Percentiles rank a stretch among this genome's conserved stretches.
phyloP scores from a whole-genome alignment of 2,113 vertebrate species.

The Nothocercus julius region DNA sequence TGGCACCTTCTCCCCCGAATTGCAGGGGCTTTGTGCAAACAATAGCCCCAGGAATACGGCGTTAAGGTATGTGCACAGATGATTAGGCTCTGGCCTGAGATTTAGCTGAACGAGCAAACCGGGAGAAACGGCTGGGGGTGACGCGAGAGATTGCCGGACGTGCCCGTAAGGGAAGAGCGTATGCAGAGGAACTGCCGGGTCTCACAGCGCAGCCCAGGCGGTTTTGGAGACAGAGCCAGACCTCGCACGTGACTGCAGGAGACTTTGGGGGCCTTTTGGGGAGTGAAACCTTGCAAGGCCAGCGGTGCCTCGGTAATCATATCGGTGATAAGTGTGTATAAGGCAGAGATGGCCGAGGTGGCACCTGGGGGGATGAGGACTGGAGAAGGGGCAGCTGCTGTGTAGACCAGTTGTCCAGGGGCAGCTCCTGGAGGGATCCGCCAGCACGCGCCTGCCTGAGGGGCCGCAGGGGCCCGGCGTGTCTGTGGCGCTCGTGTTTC shows the following conservation, averaged over 20 bases:
- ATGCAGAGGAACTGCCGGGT: background rate
- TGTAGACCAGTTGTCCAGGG: background rate
- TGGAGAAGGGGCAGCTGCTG: background rate
- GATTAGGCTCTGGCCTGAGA: background rate
- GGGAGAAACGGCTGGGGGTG: background rate
- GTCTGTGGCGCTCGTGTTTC: background rate
- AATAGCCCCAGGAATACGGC: background rate
- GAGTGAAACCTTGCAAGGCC: background rate
- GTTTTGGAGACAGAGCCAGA: background rate
- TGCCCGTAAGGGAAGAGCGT: background rate
- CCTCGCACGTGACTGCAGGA: rapidly evolving
- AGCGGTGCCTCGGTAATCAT: background rate
- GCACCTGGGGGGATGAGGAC: background rate
- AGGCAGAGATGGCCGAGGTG: background rate
- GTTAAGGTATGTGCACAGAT: background rate
- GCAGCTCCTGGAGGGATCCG: background rate
- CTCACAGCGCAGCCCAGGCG: background rate
- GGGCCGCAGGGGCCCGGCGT: rapidly evolving
- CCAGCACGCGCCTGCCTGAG: background rate
- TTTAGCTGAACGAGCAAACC: background rate
- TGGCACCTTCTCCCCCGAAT: background rate
- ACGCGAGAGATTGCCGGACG: rapidly evolving
- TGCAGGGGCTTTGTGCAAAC: background rate
- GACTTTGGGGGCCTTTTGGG: background rate
- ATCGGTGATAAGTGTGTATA: rapidly evolving